Conservation (phyloP, 2,113 vertebrate genomes). For the Malurus alboscapulatus region DNA sequence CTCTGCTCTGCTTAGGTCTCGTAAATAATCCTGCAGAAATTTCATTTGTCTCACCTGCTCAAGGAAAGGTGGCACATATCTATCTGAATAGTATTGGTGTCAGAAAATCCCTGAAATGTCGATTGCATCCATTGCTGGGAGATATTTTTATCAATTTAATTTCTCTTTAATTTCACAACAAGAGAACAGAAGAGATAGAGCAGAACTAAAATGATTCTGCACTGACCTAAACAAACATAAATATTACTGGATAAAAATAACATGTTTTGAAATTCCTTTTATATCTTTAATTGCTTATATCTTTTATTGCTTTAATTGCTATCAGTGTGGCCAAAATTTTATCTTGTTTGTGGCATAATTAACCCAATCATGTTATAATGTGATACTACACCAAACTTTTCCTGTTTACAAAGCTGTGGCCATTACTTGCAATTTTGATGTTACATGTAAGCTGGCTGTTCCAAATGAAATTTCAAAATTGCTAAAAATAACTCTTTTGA, state of each 20-base stretch:
- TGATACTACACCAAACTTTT: not conserved
- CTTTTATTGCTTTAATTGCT: not conserved
- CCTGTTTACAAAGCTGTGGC: not conserved
- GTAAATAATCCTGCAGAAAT: not conserved
- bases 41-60: not conserved
- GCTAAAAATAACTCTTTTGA: not conserved
- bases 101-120: not conserved
- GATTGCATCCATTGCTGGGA: not conserved
- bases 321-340: not conserved
- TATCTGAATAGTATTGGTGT: accelerated
- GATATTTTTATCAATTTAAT: not conserved
- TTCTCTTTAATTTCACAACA: not conserved
- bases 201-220: not conserved
- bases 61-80: not conserved
- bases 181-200: not conserved
- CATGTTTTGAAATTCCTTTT: not conserved
- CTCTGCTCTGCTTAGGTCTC: not conserved
- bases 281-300: not conserved
- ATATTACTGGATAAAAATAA: not conserved
- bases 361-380: not conserved
- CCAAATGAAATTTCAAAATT: slow-evolving; percentile 2
- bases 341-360: not conserved
- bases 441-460: not conserved
- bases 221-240: not conserved
- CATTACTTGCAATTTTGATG: not conserved